Conservation (phyloP, 2,113 vertebrate species). For the Brachirus orientalis region DNA sequence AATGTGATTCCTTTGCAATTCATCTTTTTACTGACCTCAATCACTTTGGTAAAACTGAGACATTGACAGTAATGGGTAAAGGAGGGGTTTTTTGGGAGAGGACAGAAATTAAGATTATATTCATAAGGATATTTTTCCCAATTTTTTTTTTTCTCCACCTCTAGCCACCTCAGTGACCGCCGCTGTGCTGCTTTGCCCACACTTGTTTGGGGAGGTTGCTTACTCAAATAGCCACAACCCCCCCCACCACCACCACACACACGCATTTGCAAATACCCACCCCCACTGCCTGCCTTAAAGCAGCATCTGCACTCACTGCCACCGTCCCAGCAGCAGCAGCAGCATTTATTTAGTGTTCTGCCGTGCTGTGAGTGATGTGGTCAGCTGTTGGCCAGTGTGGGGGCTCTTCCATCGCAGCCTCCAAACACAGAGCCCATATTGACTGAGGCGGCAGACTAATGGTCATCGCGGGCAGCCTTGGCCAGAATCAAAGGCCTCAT, state of each 20-base stretch:
- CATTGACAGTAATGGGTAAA: constrained; percentile 14
- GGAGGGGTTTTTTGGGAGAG: not conserved
- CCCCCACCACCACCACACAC: constrained; percentile 21
- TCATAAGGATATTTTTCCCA: too few species aligned
- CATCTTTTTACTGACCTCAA: constrained; percentile 56
- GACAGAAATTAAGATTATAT: constrained; percentile 14
- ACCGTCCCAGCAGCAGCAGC: constrained; percentile 15
- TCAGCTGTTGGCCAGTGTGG: constrained; percentile 50
- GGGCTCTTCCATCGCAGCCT: constrained; percentile 67
- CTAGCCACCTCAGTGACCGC: constrained; percentile 59
- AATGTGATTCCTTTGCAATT: constrained; percentile 11
- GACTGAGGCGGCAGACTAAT: constrained; percentile 71
- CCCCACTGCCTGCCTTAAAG: constrained; percentile 16
- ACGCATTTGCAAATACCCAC: not conserved
- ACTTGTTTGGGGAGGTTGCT: constrained; percentile 72
- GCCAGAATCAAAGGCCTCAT: constrained; percentile 76
- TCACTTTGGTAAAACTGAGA: constrained; percentile 25
- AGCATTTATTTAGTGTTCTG: constrained; percentile 71
- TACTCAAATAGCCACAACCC: constrained; percentile 72
- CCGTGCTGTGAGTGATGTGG: constrained; percentile 75
- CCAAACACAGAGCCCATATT: constrained; percentile 79
- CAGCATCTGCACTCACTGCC: constrained; percentile 37
- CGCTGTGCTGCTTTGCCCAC: constrained; percentile 57
- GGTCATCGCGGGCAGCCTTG: constrained; percentile 60
- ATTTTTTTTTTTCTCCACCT: constrained; percentile 17